Evolutionary conservation across 2,797 vertebrate species (phyloP).

Genomic region (Gallirallus australis): DNA sequence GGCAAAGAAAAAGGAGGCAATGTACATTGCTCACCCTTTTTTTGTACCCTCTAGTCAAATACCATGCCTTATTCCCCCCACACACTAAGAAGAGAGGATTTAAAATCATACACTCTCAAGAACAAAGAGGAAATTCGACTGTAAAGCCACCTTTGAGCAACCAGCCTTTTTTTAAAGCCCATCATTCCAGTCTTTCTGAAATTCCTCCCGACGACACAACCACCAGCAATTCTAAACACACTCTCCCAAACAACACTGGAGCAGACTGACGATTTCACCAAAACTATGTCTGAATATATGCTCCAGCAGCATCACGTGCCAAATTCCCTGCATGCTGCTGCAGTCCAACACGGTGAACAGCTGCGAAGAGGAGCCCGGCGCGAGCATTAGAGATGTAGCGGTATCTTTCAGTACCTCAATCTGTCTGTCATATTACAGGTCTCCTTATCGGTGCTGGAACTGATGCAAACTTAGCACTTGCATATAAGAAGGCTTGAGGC

Average conservation of each 20-base stretch:
- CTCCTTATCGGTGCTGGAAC: background rate
- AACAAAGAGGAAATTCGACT: background rate
- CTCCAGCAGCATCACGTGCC: background rate
- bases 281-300: background rate
- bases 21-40: fast-evolving
- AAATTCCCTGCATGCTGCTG: background rate
- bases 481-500: background rate
- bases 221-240: background rate
- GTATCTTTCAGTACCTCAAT: background rate
- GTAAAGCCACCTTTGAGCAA: background rate
- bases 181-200: background rate
- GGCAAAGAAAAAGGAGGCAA: background rate
- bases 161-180: background rate
- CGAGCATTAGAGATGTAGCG: fast-evolving
- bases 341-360: background rate
- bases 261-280: background rate
- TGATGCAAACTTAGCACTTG: background rate
- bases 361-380: background rate
- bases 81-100: background rate
- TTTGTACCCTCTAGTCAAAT: background rate
- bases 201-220: background rate
- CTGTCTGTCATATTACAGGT: background rate
- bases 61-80: background rate
- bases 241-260: background rate
- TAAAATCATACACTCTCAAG: fast-evolving